phyloP scores from a whole-genome alignment of 2,888 invertebrate species.

The Lamellibrachia columna region DNA sequence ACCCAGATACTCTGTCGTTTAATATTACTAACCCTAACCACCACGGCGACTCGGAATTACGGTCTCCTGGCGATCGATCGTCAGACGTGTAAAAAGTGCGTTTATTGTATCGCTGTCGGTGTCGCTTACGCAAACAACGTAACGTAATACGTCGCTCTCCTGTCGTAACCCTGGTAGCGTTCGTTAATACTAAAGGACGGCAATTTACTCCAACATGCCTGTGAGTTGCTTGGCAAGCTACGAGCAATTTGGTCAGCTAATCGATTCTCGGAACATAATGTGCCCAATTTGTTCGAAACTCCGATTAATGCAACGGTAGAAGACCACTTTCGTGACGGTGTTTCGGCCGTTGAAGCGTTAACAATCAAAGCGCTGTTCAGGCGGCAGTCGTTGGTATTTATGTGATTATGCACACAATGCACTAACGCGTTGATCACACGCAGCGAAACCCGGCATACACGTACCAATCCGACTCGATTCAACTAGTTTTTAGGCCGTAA shows the following conservation, averaged over 20 bases:
- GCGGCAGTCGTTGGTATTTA: background rate
- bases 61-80: background rate
- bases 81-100: background rate
- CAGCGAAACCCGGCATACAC: background rate
- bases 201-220: background rate
- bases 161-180: background rate
- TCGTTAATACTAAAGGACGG: background rate
- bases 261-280: background rate
- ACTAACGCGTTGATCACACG: background rate
- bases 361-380: background rate
- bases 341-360: background rate
- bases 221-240: background rate
- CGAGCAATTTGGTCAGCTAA: background rate
- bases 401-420: background rate
- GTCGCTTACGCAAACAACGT: slow-evolving; percentile 11
- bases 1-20: background rate
- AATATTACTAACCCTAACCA: background rate
- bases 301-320: background rate
- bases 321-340: background rate
- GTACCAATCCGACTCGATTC: too few relatives aligned
- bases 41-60: background rate
- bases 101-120: background rate
- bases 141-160: background rate
- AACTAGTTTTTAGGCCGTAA: too few relatives aligned
- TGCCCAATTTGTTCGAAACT: slow-evolving; percentile 11